Evolutionary conservation across 2,888 invertebrate species (phyloP).

Genomic region (Drosophila suboccidentalis): DNA sequence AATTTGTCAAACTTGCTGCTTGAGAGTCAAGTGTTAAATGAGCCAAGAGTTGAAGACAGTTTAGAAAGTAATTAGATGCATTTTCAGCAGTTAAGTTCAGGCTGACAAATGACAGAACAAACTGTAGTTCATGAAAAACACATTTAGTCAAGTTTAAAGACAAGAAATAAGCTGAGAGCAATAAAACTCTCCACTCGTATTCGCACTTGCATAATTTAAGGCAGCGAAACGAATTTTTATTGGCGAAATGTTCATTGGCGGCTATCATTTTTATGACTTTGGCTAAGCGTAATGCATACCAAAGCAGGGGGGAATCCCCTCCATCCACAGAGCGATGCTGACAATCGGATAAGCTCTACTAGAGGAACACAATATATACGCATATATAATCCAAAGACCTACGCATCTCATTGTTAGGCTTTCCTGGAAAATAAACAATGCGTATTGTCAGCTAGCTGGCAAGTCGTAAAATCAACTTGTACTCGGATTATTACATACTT

Average conservation of each 20-base stretch:
- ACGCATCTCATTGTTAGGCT: slow-evolving; percentile 18
- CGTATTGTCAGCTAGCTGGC: slow-evolving; percentile 12
- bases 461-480: slow-evolving; percentile 40
- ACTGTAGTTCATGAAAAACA: slow-evolving; percentile 8
- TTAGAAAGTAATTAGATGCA: slow-evolving; percentile 37
- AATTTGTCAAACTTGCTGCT: slow-evolving; percentile 51
- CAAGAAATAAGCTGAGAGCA: slow-evolving; percentile 7
- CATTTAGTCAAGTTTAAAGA: slow-evolving; percentile 1
- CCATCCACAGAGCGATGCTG: slow-evolving; percentile 1
- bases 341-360: slow-evolving; percentile 43
- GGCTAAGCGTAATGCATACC: slow-evolving; percentile 38
- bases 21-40: slow-evolving; percentile 31
- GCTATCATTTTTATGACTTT: slow-evolving; percentile 42
- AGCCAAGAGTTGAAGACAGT: slow-evolving; percentile 18
- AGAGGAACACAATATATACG: neutral
- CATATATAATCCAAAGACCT: slow-evolving; percentile 2
- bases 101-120: neutral
- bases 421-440: neutral
- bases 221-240: slow-evolving; percentile 28
- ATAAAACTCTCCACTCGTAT: slow-evolving; percentile 21
- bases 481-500: slow-evolving; percentile 36
- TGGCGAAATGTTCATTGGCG: slow-evolving; percentile 46
- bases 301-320: neutral
- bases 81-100: neutral
- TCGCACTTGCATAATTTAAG: slow-evolving; percentile 41